Evolutionary conservation across 2,797 vertebrate genomes (phyloP).

Genomic region (Sebastes taczanowskii): DNA sequence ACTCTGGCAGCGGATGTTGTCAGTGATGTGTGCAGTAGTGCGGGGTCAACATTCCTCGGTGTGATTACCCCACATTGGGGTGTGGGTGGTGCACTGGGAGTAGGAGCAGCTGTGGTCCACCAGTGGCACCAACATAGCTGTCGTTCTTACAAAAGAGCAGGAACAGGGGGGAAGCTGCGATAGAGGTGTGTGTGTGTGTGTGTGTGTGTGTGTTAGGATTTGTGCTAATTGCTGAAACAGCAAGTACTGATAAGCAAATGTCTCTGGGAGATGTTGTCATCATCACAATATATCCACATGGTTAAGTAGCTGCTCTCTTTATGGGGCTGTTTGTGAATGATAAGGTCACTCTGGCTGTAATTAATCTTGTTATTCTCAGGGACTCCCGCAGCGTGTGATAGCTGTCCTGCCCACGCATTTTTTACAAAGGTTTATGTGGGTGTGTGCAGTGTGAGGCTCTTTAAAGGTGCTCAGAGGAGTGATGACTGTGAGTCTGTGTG

Average conservation of each 20-base stretch:
- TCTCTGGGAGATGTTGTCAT: conserved; percentile 57
- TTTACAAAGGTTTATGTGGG: conserved; percentile 56
- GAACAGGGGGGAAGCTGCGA: background rate
- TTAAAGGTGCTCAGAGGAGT: conserved; percentile 7
- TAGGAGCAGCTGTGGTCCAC: conserved; percentile 41
- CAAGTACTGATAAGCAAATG: conserved; percentile 68
- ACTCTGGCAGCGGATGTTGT: conserved; percentile 32
- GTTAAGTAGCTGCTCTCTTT: conserved; percentile 54
- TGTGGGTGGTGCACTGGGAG: conserved; percentile 22
- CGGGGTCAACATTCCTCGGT: conserved; percentile 51
- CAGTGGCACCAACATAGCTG: conserved; percentile 29
- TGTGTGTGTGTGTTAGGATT: conserved; percentile 20
- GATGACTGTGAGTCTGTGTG: conserved; percentile 3
- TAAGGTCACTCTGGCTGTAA: conserved; percentile 76
- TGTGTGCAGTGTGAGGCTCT: conserved; percentile 3
- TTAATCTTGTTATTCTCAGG: conserved; percentile 73
- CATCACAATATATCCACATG: conserved; percentile 45
- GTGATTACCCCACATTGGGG: conserved; percentile 20
- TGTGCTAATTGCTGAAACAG: conserved; percentile 69
- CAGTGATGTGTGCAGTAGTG: conserved; percentile 30
- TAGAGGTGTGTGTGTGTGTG: background rate
- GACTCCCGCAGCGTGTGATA: conserved; percentile 48
- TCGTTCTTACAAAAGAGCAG: conserved; percentile 41
- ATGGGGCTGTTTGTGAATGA: conserved; percentile 72
- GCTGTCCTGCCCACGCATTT: conserved; percentile 55